These are phyloP conservation scores for Malurus melanocephalus DNA, from an alignment of 2,113 vertebrate genomes.

Conservation along the genomic window DNA sequence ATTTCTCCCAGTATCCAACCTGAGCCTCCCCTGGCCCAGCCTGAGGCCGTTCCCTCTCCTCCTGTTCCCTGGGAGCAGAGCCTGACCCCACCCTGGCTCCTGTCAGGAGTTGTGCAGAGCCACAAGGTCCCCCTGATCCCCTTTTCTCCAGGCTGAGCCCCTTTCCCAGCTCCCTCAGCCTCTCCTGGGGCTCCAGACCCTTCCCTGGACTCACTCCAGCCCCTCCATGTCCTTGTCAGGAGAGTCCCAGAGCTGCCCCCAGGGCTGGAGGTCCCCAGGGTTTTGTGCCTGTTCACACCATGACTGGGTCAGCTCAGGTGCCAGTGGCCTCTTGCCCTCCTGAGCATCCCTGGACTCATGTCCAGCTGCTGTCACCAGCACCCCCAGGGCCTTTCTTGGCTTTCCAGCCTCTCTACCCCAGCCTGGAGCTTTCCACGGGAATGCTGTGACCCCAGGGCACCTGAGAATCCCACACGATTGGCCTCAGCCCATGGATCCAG, in stretches of 20 bases:
- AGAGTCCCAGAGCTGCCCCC: not conserved
- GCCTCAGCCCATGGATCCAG: not conserved
- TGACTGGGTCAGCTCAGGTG: not conserved
- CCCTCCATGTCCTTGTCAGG: not conserved
- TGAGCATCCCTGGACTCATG: rapidly evolving
- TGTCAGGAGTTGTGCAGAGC: not conserved
- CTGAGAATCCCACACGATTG: rapidly evolving
- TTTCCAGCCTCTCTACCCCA: not conserved
- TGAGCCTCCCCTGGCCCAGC: rapidly evolving
- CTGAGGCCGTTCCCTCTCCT: rapidly evolving
- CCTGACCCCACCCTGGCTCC: rapidly evolving
- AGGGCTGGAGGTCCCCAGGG: not conserved
- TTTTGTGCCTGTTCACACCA: no score
- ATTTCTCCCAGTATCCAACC: not conserved
- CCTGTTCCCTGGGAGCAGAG: not conserved
- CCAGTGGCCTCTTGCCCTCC: not conserved
- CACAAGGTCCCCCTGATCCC: not conserved
- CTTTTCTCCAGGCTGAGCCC: not conserved
- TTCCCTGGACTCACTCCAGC: not conserved
- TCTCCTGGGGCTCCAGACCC: not conserved
- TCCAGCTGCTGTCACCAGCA: not conserved
- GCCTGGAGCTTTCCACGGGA: not conserved
- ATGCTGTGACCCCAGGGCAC: not conserved
- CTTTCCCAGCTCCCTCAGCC: not conserved
- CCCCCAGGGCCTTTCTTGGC: not conserved